These are phyloP conservation scores for Mus minutoides DNA, from an alignment of 2,797 vertebrate species.

Conservation along the genomic window DNA sequence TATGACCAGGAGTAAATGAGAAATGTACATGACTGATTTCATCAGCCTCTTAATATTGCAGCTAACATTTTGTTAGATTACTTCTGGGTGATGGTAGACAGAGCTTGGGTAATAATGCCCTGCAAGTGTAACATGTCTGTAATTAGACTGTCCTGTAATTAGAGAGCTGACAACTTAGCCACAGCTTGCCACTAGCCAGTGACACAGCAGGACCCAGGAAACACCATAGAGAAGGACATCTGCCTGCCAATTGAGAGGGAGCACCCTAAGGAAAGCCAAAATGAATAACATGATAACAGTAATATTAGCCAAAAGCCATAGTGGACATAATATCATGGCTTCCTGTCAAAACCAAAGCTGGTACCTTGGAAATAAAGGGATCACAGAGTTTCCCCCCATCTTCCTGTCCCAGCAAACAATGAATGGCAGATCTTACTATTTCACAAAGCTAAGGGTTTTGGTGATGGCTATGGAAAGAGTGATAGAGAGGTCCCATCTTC, in stretches of 20 bases:
- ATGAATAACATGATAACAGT: constrained; percentile 32
- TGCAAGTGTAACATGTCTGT: constrained; percentile 72
- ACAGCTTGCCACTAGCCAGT: constrained; percentile 74
- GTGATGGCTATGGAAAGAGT: neutral
- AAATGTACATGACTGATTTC: neutral
- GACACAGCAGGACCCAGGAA: constrained; percentile 76
- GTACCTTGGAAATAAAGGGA: neutral
- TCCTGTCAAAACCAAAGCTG: constrained; percentile 6
- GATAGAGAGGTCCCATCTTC: neutral
- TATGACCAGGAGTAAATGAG: neutral
- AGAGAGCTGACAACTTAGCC: constrained; percentile 77
- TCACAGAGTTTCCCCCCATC: neutral
- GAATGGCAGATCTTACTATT: neutral
- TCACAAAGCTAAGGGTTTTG: neutral
- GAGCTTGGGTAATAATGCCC: constrained; percentile 72
- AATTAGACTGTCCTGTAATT: constrained; percentile 80
- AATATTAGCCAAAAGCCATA: neutral
- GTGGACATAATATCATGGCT: neutral
- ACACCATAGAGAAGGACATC: constrained; percentile 75
- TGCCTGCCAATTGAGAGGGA: constrained; percentile 57
- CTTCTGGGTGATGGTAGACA: constrained; percentile 65
- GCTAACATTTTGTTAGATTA: constrained; percentile 64
- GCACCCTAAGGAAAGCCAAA: constrained; percentile 58
- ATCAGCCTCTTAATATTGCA: constrained; percentile 20
- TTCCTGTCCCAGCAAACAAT: neutral